Percentiles rank a stretch among this genome's conserved stretches.
Evolutionary conservation across 2,113 vertebrate species (phyloP).

Genomic region (Plecotus auritus): DNA sequence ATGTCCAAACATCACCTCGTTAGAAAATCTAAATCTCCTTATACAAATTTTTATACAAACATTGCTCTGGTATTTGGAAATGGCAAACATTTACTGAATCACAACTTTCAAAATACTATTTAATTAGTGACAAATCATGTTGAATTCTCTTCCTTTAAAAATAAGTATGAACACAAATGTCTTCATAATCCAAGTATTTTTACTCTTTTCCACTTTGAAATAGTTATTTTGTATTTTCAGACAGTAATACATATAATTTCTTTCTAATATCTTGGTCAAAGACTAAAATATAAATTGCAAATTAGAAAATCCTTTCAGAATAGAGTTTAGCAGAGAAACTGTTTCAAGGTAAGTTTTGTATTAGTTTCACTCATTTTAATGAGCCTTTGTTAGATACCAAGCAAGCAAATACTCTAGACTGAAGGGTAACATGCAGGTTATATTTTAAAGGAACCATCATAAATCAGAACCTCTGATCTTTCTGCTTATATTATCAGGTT

Average conservation of each 20-base stretch:
- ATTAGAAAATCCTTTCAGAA: slow-evolving; percentile 82
- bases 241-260: slow-evolving; percentile 66
- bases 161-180: slow-evolving; percentile 58
- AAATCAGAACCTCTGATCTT: slow-evolving; percentile 78
- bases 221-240: slow-evolving; percentile 52
- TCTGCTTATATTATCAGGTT: slow-evolving; percentile 80
- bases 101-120: slow-evolving; percentile 58
- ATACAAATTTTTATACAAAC: neutral
- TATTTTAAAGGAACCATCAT: slow-evolving; percentile 77
- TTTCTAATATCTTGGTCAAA: slow-evolving; percentile 78
- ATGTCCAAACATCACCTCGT: neutral
- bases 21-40: slow-evolving; percentile 44
- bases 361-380: slow-evolving; percentile 83
- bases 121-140: slow-evolving; percentile 53
- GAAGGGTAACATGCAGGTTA: slow-evolving; percentile 74
- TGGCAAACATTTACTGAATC: slow-evolving; percentile 38
- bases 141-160: slow-evolving; percentile 52
- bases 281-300: slow-evolving; percentile 81
- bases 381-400: slow-evolving; percentile 82
- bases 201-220: slow-evolving; percentile 66
- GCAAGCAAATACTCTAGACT: slow-evolving; percentile 75
- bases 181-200: slow-evolving; percentile 62
- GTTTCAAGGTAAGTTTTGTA: slow-evolving; percentile 85
- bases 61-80: neutral
- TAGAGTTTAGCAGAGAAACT: slow-evolving; percentile 77